Percentiles rank a stretch among this genome's conserved stretches.
Evolutionary conservation across 2,888 invertebrate species (phyloP).

Genomic region (Noctua janthe): DNA sequence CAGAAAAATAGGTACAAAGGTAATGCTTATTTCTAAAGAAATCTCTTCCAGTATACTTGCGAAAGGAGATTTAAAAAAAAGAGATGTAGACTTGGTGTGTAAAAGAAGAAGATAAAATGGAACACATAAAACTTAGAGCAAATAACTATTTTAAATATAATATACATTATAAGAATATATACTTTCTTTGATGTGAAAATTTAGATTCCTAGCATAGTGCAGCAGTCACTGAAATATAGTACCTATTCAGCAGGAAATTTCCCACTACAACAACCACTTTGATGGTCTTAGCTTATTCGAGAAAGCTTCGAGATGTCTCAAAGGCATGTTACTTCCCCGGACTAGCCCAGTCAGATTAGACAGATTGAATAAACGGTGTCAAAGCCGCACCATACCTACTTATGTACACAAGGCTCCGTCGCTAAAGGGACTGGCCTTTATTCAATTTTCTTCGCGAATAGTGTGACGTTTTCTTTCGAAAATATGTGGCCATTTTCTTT

Average conservation of each 20-base stretch:
- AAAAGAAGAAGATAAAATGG: too few species aligned
- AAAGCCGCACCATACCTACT: slow-evolving; percentile 40
- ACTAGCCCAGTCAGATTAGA: slow-evolving; percentile 51
- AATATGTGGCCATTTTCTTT: slow-evolving; percentile 20
- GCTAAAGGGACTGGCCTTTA: slow-evolving; percentile 33
- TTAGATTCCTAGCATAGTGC: not conserved
- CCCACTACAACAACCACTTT: slow-evolving; percentile 25
- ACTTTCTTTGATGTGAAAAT: too few species aligned
- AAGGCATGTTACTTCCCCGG: slow-evolving; percentile 43
- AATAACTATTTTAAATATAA: too few species aligned
- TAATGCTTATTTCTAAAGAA: too few species aligned
- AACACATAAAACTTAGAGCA: too few species aligned
- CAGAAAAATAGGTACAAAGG: too few species aligned
- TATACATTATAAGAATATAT: too few species aligned
- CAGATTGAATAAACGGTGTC: slow-evolving; percentile 60
- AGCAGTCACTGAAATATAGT: slow-evolving; percentile 9
- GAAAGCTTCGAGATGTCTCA: slow-evolving; percentile 30
- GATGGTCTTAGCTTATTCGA: slow-evolving; percentile 42
- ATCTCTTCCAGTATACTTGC: too few species aligned
- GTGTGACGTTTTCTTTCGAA: slow-evolving; percentile 10
- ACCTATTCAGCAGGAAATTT: not conserved
- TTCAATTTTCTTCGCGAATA: slow-evolving; percentile 47
- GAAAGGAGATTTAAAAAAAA: too few species aligned
- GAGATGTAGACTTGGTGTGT: too few species aligned
- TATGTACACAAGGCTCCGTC: slow-evolving; percentile 6